Conservation (phyloP, 1,140 invertebrate species). For the Drosophila parvula region DNA sequence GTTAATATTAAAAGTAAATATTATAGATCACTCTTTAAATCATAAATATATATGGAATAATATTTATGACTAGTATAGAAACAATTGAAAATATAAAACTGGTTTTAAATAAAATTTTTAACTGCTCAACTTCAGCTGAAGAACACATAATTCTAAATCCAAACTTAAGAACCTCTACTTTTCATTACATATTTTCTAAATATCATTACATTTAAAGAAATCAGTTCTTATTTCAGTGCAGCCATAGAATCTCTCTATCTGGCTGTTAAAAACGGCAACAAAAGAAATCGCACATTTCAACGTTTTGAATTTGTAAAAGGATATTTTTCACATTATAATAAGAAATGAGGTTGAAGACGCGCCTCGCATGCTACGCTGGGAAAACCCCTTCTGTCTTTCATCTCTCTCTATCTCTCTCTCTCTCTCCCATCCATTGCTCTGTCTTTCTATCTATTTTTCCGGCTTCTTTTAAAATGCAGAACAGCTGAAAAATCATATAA, state of each 20-base stretch:
- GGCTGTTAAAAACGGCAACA: slow-evolving; percentile 67
- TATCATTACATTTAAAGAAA: background rate
- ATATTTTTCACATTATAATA: slow-evolving; percentile 83
- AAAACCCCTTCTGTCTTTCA: slow-evolving; percentile 6
- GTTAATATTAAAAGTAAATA: background rate
- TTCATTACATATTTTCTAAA: background rate
- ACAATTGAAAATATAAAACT: background rate
- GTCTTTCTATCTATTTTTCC: slow-evolving; percentile 22
- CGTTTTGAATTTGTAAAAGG: slow-evolving; percentile 81
- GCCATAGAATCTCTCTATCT: slow-evolving; percentile 13
- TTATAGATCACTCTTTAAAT: background rate
- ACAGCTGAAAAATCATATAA: slow-evolving; percentile 83
- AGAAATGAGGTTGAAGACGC: slow-evolving; percentile 79
- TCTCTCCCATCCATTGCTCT: too few species aligned
- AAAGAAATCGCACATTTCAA: slow-evolving; percentile 78
- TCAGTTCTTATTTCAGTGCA: background rate
- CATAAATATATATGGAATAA: too few species aligned
- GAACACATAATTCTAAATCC: background rate
- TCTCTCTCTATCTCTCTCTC: background rate
- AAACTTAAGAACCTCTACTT: background rate
- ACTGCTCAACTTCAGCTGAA: background rate
- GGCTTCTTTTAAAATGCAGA: slow-evolving; percentile 79
- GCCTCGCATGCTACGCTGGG: slow-evolving; percentile 60
- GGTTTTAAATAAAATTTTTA: background rate
- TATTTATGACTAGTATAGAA: too few species aligned